A percentile compares a stretch with the other conserved stretches of the same genome.
Conservation (phyloP, 2,888 invertebrate species). For the Shargacucullia verbasci region DNA sequence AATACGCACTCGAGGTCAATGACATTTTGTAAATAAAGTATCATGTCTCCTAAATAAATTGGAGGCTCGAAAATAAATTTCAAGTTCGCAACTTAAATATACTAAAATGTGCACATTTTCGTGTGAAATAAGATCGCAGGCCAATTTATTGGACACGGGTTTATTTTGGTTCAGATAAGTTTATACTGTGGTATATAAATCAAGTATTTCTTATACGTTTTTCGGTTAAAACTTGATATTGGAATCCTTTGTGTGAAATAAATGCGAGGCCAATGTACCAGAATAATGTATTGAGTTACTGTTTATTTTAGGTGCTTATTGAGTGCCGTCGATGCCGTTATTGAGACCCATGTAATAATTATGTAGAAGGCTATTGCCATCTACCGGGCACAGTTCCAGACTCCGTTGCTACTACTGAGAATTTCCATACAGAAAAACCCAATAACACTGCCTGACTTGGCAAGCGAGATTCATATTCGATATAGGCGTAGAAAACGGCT, state of each 20-base stretch:
- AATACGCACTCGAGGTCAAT: constrained; percentile 25
- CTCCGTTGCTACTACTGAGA: too few relatives aligned
- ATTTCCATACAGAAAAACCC: too few relatives aligned
- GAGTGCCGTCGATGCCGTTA: too few relatives aligned
- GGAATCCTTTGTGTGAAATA: constrained; percentile 5
- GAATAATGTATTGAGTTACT: not conserved
- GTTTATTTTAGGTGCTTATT: too few relatives aligned
- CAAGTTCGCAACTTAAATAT: constrained; percentile 11
- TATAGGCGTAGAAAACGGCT: too few relatives aligned
- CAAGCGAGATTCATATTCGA: too few relatives aligned
- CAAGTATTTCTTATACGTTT: constrained; percentile 17
- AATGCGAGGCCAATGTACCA: constrained; percentile 1
- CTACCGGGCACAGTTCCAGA: too few relatives aligned
- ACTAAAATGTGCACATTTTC: constrained; percentile 13
- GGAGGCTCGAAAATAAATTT: constrained; percentile 19
- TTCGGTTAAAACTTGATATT: constrained; percentile 5
- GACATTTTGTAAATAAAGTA: constrained; percentile 28
- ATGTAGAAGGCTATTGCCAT: too few relatives aligned
- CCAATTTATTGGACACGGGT: constrained; percentile 40
- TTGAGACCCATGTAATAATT: too few relatives aligned
- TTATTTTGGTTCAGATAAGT: constrained; percentile 15
- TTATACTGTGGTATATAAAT: constrained; percentile 26
- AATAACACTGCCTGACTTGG: too few relatives aligned
- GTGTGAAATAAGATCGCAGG: constrained; percentile 14
- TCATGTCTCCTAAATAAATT: constrained; percentile 6